Conservation (phyloP, 2,113 vertebrate genomes). For the Mirounga angustirostris region DNA sequence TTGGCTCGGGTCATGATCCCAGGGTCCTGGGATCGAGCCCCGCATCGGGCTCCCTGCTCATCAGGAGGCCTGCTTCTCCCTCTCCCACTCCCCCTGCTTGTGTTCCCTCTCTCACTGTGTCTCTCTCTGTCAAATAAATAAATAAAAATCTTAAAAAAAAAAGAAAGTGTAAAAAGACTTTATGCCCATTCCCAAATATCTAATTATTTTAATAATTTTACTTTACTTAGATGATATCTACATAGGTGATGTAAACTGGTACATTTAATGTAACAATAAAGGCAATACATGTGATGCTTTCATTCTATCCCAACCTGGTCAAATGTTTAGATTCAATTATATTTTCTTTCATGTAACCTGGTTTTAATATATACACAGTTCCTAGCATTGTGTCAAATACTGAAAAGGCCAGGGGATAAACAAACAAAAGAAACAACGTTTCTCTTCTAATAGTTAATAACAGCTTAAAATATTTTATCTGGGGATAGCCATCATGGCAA, state of each 20-base stretch:
- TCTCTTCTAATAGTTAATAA: not conserved
- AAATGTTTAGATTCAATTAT: constrained; percentile 15
- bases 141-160: too few relatives aligned
- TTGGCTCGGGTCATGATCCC: too few relatives aligned
- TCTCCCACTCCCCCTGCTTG: too few relatives aligned
- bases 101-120: too few relatives aligned
- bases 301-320: not conserved
- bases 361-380: not conserved
- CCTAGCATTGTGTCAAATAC: not conserved
- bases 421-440: not conserved
- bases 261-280: not conserved
- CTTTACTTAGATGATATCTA: not conserved
- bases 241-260: not conserved
- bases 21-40: too few relatives aligned
- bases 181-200: not conserved
- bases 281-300: not conserved
- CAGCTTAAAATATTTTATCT: not conserved
- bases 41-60: too few relatives aligned
- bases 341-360: not conserved
- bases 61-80: too few relatives aligned
- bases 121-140: too few relatives aligned
- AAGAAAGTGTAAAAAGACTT: not conserved
- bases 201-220: not conserved
- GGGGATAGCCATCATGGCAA: not conserved
- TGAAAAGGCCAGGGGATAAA: not conserved